A percentile compares a stretch with the other conserved stretches of the same genome.
These are phyloP conservation scores for Aphidoletes aphidimyza DNA, from an alignment of 2,888 invertebrate genomes.

Conservation along the genomic window DNA sequence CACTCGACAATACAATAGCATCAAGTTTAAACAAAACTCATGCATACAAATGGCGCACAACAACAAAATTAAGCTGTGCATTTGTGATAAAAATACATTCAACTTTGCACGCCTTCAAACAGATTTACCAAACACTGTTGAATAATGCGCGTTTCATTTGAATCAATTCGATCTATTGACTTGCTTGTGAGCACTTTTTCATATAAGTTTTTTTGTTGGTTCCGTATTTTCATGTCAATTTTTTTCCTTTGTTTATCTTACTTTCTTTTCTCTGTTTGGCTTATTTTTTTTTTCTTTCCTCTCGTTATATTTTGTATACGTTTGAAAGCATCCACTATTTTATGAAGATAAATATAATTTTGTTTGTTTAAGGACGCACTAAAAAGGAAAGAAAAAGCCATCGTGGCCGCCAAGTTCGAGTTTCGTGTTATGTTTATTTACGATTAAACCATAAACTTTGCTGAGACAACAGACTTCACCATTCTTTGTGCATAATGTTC, in stretches of 20 bases:
- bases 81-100: too few species aligned
- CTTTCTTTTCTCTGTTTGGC: too few species aligned
- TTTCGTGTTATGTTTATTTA: conserved; percentile 43
- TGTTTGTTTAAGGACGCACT: not conserved
- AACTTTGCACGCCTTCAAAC: too few species aligned
- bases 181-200: conserved; percentile 15
- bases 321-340: not conserved
- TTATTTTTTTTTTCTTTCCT: too few species aligned
- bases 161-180: conserved; percentile 14
- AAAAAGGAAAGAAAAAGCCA: not conserved
- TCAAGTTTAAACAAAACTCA: too few species aligned
- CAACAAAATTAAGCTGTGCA: too few species aligned
- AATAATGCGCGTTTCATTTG: conserved; percentile 10
- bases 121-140: conserved; percentile 29
- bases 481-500: conserved; percentile 44
- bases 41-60: too few species aligned
- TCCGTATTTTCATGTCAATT: conserved; percentile 33
- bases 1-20: too few species aligned
- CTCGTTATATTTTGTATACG: too few species aligned
- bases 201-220: not conserved
- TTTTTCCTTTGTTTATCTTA: not conserved
- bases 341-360: conserved; percentile 26
- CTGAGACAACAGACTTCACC: conserved; percentile 42
- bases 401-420: conserved; percentile 18
- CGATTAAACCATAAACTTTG: conserved; percentile 42